Conservation (phyloP, 2,888 invertebrate species). For the Drosophila kanekoi region DNA sequence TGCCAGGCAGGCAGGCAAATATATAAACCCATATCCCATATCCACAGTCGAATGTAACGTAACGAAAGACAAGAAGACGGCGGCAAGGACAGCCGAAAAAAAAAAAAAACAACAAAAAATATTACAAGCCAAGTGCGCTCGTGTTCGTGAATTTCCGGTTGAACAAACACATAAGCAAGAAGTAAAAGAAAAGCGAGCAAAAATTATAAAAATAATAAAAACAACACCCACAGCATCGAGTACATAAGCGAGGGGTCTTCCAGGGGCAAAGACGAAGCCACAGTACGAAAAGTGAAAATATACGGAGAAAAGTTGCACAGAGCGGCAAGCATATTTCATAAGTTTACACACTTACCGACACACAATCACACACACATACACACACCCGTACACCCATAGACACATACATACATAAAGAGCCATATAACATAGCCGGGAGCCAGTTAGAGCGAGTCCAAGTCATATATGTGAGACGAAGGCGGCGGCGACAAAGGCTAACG, state of each 20-base stretch:
- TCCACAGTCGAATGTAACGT: slow-evolving; percentile 56
- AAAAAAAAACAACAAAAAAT: slow-evolving; percentile 37
- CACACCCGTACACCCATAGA: not conserved
- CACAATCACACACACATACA: slow-evolving; percentile 1
- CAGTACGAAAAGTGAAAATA: slow-evolving; percentile 78
- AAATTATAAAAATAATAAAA: slow-evolving; percentile 65
- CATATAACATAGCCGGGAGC: slow-evolving; percentile 57
- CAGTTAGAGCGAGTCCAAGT: slow-evolving; percentile 46
- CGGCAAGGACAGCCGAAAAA: slow-evolving; percentile 38
- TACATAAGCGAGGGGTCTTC: slow-evolving; percentile 44
- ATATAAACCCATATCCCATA: slow-evolving; percentile 46
- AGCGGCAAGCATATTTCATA: slow-evolving; percentile 77
- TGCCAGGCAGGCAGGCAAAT: slow-evolving; percentile 47
- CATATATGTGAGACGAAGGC: slow-evolving; percentile 27
- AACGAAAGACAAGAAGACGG: slow-evolving; percentile 67
- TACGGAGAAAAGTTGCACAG: slow-evolving; percentile 62
- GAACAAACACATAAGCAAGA: slow-evolving; percentile 81
- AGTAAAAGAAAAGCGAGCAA: slow-evolving; percentile 60
- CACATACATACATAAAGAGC: slow-evolving; percentile 29
- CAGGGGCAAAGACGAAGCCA: slow-evolving; percentile 44
- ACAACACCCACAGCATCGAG: slow-evolving; percentile 57
- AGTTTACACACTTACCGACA: slow-evolving; percentile 54
- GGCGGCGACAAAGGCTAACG: slow-evolving; percentile 77
- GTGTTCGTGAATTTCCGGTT: slow-evolving; percentile 83
- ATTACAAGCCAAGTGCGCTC: slow-evolving; percentile 76